Evolutionary conservation across 2,797 vertebrate species (phyloP).

Genomic region (Danio jaintianensis): DNA sequence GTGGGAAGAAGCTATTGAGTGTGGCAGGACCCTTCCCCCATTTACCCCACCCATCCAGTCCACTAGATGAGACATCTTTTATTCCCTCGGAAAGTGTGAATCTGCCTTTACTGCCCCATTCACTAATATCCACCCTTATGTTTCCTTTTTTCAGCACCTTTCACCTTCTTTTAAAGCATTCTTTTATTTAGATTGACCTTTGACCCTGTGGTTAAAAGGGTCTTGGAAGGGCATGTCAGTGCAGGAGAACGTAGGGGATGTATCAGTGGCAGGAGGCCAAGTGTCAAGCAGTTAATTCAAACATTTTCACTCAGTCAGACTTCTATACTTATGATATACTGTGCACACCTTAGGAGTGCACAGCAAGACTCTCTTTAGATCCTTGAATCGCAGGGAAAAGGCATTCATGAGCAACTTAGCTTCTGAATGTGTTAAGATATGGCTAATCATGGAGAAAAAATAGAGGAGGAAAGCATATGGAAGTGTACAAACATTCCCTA

Average conservation of each 20-base stretch:
- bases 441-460: slow-evolving; percentile 29
- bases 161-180: slow-evolving; percentile 27
- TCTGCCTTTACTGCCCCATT: slow-evolving; percentile 8
- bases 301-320: slow-evolving; percentile 55
- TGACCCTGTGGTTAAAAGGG: slow-evolving; percentile 63
- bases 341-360: slow-evolving; percentile 8
- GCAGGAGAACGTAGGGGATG: slow-evolving; percentile 7
- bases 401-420: neutral
- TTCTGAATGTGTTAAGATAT: slow-evolving; percentile 4
- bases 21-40: slow-evolving; percentile 47
- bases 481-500: slow-evolving; percentile 56
- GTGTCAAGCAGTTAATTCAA: slow-evolving; percentile 65
- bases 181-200: slow-evolving; percentile 63
- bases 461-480: slow-evolving; percentile 57
- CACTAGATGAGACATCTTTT: slow-evolving; percentile 39
- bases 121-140: slow-evolving; percentile 31
- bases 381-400: neutral
- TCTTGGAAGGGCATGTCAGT: slow-evolving; percentile 57
- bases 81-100: slow-evolving; percentile 41
- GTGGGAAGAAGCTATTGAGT: slow-evolving; percentile 60
- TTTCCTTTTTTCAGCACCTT: slow-evolving; percentile 43
- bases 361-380: slow-evolving; percentile 8
- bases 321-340: neutral
- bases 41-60: slow-evolving; percentile 29
- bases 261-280: slow-evolving; percentile 42